Conservation (phyloP, 2,113 vertebrate species). For the Scomber colias region DNA sequence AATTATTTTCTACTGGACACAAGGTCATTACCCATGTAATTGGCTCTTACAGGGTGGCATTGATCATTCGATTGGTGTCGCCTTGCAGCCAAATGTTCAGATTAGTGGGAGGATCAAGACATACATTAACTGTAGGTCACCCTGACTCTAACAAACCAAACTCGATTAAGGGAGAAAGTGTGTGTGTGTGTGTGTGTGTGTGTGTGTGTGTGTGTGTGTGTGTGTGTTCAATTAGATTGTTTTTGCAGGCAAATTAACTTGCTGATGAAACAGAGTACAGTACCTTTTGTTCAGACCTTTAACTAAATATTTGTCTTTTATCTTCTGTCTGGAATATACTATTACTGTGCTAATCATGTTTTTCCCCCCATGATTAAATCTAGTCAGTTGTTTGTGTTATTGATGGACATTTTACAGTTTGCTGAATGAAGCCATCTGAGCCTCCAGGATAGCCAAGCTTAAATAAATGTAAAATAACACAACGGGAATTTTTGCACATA, state of each 20-base stretch:
- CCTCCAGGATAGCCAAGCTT: not conserved
- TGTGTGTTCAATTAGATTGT: slow-evolving; percentile 3
- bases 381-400: not conserved
- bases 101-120: not conserved
- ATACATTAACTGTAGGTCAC: slow-evolving; percentile 13
- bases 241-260: not conserved
- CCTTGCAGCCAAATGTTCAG: slow-evolving; percentile 18
- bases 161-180: not conserved
- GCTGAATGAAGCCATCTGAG: not conserved
- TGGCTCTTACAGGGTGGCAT: slow-evolving; percentile 13
- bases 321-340: not conserved
- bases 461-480: not conserved
- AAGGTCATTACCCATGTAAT: slow-evolving; percentile 40
- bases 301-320: not conserved
- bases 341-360: not conserved
- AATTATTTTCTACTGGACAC: slow-evolving; percentile 30
- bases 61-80: slow-evolving; percentile 44
- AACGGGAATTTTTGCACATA: not conserved
- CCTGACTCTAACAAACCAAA: slow-evolving; percentile 35
- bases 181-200: slow-evolving; percentile 8
- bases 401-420: not conserved
- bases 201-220: slow-evolving; percentile 5
- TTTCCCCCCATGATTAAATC: not conserved
- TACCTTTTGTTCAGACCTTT: not conserved
- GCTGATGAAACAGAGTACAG: not conserved